Evolutionary conservation across 2,888 invertebrate species (phyloP), one percentile per base, ranked within the genome.

Genomic region (Petrophora chlorosata): DNA sequence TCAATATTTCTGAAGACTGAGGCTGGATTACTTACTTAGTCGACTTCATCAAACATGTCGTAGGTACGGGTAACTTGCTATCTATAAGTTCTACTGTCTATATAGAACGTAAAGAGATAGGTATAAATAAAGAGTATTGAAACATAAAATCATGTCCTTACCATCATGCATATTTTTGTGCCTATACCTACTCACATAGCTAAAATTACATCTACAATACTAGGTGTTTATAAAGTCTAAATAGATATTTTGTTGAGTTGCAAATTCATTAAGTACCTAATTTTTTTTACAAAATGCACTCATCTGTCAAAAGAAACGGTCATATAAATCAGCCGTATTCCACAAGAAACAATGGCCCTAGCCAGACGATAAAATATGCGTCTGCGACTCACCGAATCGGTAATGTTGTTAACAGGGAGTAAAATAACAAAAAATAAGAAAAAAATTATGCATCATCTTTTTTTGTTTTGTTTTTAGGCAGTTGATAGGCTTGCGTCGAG

Each of bases 371-470:
- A 84, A 86, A 76, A 82, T 85, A 87, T 82, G 83, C 81, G 85
- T 84, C 85, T 79, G 80, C 70, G 71, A 53, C 74, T 81, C 82
- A 82, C 85, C 79, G 79, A 82, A 87, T 87, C 82, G 78, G 84
- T 87, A 87, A 88, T 89, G 82, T 82, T 82, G 87, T 89, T 89
- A 89, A 89, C 87, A 83, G 81, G 85, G 81, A 85, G 82, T 83
- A 79, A 83, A 83, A 83, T 82, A 78, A 76, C 72, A 76, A 79
- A 80, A 82, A 83, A 79, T 79, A 84, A 86, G 86, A 85, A 73
- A 78, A 81, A 79, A 80, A 86, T 80, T 85, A 83, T 85, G 82
- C 86, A 82, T 83, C 85, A 80, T 84, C 82, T n/a, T 43, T 26
- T 22, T 15, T 34, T 22, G 4, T 14, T 16, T 30, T 39, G 13